Evolutionary conservation across 2,888 invertebrate species (phyloP), one percentile per base, ranked within the genome.

Genomic region (Phlogophora meticulosa): DNA sequence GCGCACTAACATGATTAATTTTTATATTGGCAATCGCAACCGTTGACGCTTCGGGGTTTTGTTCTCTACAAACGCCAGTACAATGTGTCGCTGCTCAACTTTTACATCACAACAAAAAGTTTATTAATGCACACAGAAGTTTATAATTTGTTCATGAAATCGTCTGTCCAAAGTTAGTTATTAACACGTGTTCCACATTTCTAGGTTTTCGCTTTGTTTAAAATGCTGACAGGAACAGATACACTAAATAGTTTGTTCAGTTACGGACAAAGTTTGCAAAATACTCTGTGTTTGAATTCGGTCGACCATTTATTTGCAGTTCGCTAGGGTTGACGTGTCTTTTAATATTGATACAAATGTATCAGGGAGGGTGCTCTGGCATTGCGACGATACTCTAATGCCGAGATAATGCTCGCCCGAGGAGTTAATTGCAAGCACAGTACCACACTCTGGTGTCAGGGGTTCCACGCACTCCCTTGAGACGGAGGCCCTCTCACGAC

Each of bases 351-450:
- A 83, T 83, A 85, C 82, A 81, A 79, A 84, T 85, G 79, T 83
- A 66, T 78, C 42, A 34, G 60, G 70, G 77, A 81, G 81, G 78
- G 68, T 57, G 34, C 15, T 40, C 59, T 68, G 72, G 61, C 64
- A 64, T 75, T 60, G 69, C 77, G 76, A 72, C 78, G 78, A 82
- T 78, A 72, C 81, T 83, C 90, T 93, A 92, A 93, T 93, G 89
- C 89, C 84, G 85, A 91, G 91, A 92, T 94, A 94, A 94, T 93
- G 89, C 87, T 86, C 87, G 86, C 92, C 92, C 91, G 90, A 88
- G 92, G 90, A 94, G 94, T 93, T 95, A 95, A 95, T 94, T 94
- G 94, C 90, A 91, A 93, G 92, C 93, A 89, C 84, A 89, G 93
- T 90, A 91, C 89, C 91, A 88, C 92, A 93, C 90, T 91, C 88